These are phyloP conservation scores for Stenopsyche tienmushanensis DNA, from an alignment of 1,140 invertebrate species.

Conservation along the genomic window DNA sequence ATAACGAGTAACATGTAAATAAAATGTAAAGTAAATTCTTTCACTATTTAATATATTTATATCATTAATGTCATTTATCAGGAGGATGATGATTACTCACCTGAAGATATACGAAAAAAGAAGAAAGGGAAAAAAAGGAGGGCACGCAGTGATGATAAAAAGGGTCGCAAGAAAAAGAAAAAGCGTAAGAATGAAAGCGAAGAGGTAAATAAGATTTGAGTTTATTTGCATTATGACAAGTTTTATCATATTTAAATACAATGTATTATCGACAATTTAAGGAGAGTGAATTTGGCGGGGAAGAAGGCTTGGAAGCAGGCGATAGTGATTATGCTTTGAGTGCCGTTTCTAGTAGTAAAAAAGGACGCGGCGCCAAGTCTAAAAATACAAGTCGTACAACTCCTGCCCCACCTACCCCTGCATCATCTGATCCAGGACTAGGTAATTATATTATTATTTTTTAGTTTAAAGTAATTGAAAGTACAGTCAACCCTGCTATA, in stretches of 20 bases:
- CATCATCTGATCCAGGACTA: slow-evolving; percentile 52
- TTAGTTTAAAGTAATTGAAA: not conserved
- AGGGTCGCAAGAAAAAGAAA: slow-evolving; percentile 90
- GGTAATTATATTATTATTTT: slow-evolving; percentile 43
- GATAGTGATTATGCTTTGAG: slow-evolving; percentile 69
- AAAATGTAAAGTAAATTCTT: not conserved
- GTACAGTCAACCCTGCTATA: too few species aligned
- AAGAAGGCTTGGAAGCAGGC: slow-evolving; percentile 67
- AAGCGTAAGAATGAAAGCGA: slow-evolving; percentile 90
- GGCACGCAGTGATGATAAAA: slow-evolving; percentile 82
- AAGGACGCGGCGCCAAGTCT: slow-evolving; percentile 48
- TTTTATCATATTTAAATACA: slow-evolving; percentile 44
- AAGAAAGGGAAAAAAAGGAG: slow-evolving; percentile 92
- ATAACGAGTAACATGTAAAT: not conserved
- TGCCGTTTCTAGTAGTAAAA: slow-evolving; percentile 58
- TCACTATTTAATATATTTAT: slow-evolving; percentile 29
- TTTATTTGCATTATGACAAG: not conserved
- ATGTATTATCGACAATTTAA: slow-evolving; percentile 48
- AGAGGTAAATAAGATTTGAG: slow-evolving; percentile 65
- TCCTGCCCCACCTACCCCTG: slow-evolving; percentile 52
- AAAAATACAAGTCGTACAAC: slow-evolving; percentile 48
- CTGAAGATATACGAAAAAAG: slow-evolving; percentile 78
- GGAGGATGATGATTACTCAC: slow-evolving; percentile 86
- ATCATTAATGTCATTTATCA: too few species aligned
- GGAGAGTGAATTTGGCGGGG: slow-evolving; percentile 78